Evolutionary conservation across 1,140 invertebrate species (phyloP), one percentile per base, ranked within the genome.

Genomic region (Oppia nitens): DNA sequence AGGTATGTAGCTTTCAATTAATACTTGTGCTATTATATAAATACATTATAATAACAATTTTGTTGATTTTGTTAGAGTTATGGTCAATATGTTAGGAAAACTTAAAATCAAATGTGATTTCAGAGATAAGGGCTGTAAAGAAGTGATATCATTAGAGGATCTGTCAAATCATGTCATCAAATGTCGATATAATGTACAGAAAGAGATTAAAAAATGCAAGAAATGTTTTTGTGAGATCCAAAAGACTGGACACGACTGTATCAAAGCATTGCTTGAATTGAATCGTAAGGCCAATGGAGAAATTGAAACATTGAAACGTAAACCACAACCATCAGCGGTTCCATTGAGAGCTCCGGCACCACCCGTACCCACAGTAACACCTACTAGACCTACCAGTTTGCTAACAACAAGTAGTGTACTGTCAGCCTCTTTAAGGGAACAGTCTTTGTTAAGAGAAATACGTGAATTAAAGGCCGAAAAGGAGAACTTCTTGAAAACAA

Each of bases 31-130:
- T n/a, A n/a, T n/a, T n/a, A n/a, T n/a, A n/a, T n/a, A n/a, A n/a
- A n/a, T n/a, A n/a, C n/a, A n/a, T n/a, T n/a, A n/a, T n/a, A n/a
- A n/a, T n/a, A n/a, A n/a, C n/a, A n/a, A n/a, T n/a, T n/a, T n/a
- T n/a, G n/a, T n/a, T n/a, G n/a, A n/a, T n/a, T 17, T 40, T 9
- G 6, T 40, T 17, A 40, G 32, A 40, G 32, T 17, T 6, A 40
- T 40, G 32, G 17, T 40, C 6, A 58, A 58, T 40, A 27, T 51
- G n/a, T 28, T 58, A 27, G 57, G 48, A 53, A 24, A 23, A 14
- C 24, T 58, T 1, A 24, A 53, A 29, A 58, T 58, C 6, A 21
- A 9, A 9, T 58, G 57, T 52, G 57, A 58, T 29, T 52, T 27
- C 25, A n/a, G 50, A 25, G 57, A 58, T 14, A 50, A 51, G 21